These are phyloP conservation scores for Hirtodrosophila histrioides DNA, from an alignment of 2,888 invertebrate genomes.

Conservation along the genomic window DNA sequence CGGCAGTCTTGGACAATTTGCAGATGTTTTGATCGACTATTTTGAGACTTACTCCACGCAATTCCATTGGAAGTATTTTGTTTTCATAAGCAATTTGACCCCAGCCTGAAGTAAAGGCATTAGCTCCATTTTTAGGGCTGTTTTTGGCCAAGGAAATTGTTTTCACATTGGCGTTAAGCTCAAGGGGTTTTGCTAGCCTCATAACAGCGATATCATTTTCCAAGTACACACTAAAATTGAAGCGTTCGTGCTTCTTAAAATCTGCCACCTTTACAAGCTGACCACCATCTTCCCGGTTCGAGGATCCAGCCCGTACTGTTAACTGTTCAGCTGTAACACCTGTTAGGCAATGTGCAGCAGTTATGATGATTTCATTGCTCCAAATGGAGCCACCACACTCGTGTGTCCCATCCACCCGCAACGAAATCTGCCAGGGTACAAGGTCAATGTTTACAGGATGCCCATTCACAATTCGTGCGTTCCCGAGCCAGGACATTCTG, in stretches of 20 bases:
- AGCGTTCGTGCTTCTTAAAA: conserved; percentile 2
- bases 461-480: conserved; percentile 15
- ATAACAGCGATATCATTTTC: conserved; percentile 20
- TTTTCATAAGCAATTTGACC: neutral
- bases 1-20: neutral
- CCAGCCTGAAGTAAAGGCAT: conserved; percentile 22
- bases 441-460: neutral
- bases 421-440: conserved; percentile 21
- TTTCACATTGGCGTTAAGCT: neutral
- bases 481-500: neutral
- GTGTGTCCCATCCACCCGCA: neutral
- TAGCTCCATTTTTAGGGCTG: neutral
- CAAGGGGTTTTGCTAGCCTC: neutral
- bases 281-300: conserved; percentile 12
- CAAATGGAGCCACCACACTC: conserved; percentile 22
- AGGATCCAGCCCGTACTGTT: conserved; percentile 20
- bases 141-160: conserved; percentile 1
- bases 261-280: conserved; percentile 10
- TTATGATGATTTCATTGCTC: conserved; percentile 10
- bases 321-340: neutral
- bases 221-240: neutral
- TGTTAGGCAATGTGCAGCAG: conserved; percentile 17
- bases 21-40: conserved; percentile 3
- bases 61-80: neutral
- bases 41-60: conserved; percentile 2